Percentiles rank a stretch among this genome's conserved stretches.
Conservation (phyloP, 2,888 invertebrate species). For the Drosophila subsilvestris region DNA sequence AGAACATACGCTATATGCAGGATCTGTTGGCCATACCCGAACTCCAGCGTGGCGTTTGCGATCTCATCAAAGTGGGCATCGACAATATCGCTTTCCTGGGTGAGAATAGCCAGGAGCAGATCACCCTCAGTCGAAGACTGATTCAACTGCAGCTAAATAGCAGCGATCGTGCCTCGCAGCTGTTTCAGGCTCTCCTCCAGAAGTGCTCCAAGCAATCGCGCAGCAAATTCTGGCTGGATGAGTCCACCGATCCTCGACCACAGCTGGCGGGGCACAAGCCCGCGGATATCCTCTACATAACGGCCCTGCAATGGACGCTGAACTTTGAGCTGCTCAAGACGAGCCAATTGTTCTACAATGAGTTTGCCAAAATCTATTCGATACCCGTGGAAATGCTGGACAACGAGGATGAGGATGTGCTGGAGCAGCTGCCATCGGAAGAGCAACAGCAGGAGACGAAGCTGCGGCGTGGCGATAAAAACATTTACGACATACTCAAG, state of each 20-base stretch:
- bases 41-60: constrained; percentile 80
- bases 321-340: constrained; percentile 81
- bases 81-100: constrained; percentile 82
- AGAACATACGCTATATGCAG: constrained; percentile 82
- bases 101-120: constrained; percentile 79
- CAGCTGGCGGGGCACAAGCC: constrained; percentile 65
- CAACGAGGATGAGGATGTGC: constrained; percentile 44
- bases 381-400: constrained; percentile 69
- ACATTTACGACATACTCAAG: constrained; percentile 79
- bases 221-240: constrained; percentile 65
- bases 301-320: constrained; percentile 82
- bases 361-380: constrained; percentile 80
- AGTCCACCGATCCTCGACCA: constrained; percentile 17
- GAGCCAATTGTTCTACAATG: constrained; percentile 80
- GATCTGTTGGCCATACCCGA: constrained; percentile 79
- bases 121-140: constrained; percentile 73
- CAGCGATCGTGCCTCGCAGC: constrained; percentile 71
- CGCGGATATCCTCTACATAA: constrained; percentile 78
- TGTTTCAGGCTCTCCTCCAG: constrained; percentile 72
- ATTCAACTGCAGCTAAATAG: constrained; percentile 81
- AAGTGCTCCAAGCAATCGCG: constrained; percentile 47
- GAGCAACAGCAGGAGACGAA: constrained; percentile 31
- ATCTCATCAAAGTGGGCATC: constrained; percentile 83
- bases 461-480: constrained; percentile 76
- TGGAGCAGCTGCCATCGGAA: constrained; percentile 13